Evolutionary conservation across 2,113 vertebrate species (phyloP), one percentile per base, ranked within the genome.

Genomic region (Engraulis encrasicolus): DNA sequence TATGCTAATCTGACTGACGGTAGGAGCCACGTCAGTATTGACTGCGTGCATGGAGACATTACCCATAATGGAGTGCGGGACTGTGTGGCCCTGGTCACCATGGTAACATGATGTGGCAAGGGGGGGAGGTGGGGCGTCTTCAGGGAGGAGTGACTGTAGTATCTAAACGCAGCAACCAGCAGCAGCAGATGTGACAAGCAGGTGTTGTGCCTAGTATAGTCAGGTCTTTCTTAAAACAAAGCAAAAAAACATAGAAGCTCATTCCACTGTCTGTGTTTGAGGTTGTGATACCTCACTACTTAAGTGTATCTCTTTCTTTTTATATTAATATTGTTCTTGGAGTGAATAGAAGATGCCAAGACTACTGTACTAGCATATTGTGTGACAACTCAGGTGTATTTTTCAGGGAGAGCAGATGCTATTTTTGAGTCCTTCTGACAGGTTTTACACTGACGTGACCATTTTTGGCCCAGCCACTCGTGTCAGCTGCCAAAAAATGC

Each of bases 101-200:
- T 95, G 92, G 94, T 90, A 95, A 95, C 94, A 82, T 87, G n/a
- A 83, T 49, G 61, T 89, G 88, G 92, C 85, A 80, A 89, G 88
- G 91, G 83, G 84, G 79, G 82, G 83, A 89, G 88, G 88, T 86
- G 82, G 85, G 87, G 80, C 84, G 86, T 89, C 87, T 90, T 88
- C 78, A 66, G 87, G 91, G 89, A 84, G 88, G 88, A 85, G 92
- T 48, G 88, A 90, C 86, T 81, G 61, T 81, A 79, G 37, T 40
- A 61, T 85, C 83, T 71, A 37, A 23, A 52, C 81, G 48, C 77
- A n/a, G 34, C 82, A 61, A 83, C 78, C 81, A 78, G 78, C n/a
- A 78, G 78, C 61, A 83, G 71, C 31, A 19, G 79, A 61, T 31
- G 66, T 79, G 9, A 79, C 40, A 85, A 61, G 77, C 83, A 78